Conservation (phyloP, 2,113 vertebrate species). For the Malurus melanocephalus region DNA sequence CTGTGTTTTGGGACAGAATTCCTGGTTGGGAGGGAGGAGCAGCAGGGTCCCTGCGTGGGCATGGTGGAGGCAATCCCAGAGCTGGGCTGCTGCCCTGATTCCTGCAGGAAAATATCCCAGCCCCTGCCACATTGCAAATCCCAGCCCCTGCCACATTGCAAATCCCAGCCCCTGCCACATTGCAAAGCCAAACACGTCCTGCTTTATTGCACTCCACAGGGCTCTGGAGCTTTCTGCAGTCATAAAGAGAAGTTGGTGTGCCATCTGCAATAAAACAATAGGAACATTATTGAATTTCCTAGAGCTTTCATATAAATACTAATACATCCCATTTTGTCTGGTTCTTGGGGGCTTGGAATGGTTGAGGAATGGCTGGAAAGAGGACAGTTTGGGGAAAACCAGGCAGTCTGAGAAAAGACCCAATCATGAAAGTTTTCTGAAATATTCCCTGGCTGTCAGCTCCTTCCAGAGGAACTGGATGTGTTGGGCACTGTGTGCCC, state of each 20-base stretch:
- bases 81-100: slow-evolving; percentile 17
- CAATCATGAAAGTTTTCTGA: not conserved
- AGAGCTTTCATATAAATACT: slow-evolving; percentile 51
- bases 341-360: slow-evolving; percentile 13
- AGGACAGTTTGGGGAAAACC: not conserved
- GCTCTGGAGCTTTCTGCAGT: slow-evolving; percentile 68
- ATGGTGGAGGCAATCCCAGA: not conserved
- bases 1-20: not conserved
- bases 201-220: slow-evolving; percentile 61
- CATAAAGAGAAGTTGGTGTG: slow-evolving; percentile 67
- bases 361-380: not conserved
- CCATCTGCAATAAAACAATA: slow-evolving; percentile 67
- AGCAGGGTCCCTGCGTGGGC: not conserved
- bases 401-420: not conserved
- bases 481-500: not conserved
- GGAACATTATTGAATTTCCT: slow-evolving; percentile 59
- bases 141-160: too few relatives aligned
- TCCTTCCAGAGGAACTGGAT: not conserved
- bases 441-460: not conserved
- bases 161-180: slow-evolving; percentile 51
- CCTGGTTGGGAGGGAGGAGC: not conserved
- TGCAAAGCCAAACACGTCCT: slow-evolving; percentile 48
- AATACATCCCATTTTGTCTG: slow-evolving; percentile 1
- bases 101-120: slow-evolving; percentile 21
- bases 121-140: too few relatives aligned